A percentile compares a stretch with the other conserved stretches of the same genome.
phyloP scores from a whole-genome alignment of 35 echinoderm and acorn worm genomes.

The Lytechinus variegatus region DNA sequence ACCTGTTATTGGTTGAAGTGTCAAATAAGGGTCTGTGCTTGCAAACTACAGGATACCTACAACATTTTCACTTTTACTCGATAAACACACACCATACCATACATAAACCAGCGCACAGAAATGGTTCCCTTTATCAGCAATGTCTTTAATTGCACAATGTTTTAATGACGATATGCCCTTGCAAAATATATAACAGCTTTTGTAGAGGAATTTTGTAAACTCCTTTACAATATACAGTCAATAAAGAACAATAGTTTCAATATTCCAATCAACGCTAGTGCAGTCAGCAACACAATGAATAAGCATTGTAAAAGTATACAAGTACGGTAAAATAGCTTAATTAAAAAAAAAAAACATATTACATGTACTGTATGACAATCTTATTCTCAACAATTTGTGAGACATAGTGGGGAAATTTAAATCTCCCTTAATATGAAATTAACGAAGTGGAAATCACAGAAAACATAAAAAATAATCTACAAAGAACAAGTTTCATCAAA shows the following conservation, averaged over 20 bases:
- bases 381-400: background rate
- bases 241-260: background rate
- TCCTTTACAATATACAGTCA: too few species aligned
- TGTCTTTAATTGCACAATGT: background rate
- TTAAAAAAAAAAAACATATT: too few species aligned
- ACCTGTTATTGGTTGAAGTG: too few species aligned
- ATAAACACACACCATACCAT: too few species aligned
- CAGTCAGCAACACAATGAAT: background rate
- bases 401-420: background rate
- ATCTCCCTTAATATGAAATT: background rate
- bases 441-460: background rate
- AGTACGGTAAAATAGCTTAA: too few species aligned
- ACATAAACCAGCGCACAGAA: too few species aligned
- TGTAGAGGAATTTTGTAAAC: background rate
- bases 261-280: background rate
- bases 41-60: too few species aligned
- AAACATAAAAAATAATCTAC: background rate
- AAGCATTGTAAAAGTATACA: background rate
- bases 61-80: too few species aligned
- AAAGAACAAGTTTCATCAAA: background rate
- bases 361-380: background rate
- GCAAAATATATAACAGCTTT: background rate
- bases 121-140: background rate
- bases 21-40: too few species aligned
- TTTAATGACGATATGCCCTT: background rate